Conservation (phyloP, 2,888 invertebrate genomes). For the Emesis furor region DNA sequence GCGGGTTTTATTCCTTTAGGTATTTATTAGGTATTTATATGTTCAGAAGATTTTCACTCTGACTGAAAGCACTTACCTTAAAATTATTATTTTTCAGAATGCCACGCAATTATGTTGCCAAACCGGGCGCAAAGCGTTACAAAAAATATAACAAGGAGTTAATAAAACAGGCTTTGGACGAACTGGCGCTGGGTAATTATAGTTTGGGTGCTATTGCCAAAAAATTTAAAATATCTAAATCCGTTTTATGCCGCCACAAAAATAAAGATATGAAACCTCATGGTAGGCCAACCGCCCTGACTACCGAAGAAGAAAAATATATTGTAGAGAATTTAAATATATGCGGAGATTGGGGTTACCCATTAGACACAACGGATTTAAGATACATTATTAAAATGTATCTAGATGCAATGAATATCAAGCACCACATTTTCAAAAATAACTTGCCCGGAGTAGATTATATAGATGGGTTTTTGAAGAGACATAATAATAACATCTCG, state of each 20-base stretch:
- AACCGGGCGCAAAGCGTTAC: background rate
- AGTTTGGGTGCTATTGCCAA: background rate
- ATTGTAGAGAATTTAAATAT: too few relatives aligned
- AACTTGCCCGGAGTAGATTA: slow-evolving; percentile 59
- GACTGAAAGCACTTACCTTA: too few relatives aligned
- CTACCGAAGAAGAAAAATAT: background rate
- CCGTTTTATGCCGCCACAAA: slow-evolving; percentile 15
- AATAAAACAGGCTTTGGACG: slow-evolving; percentile 6
- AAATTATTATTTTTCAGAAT: background rate
- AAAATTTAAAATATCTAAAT: background rate
- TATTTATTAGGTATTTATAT: too few relatives aligned
- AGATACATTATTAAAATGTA: slow-evolving; percentile 42
- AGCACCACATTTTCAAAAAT: slow-evolving; percentile 41
- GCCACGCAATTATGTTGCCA: background rate
- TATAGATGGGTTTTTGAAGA: slow-evolving; percentile 44
- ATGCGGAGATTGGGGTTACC: slow-evolving; percentile 10
- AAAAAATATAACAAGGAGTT: background rate
- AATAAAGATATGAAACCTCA: slow-evolving; percentile 3
- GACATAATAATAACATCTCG: slow-evolving; percentile 51
- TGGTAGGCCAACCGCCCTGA: slow-evolving; percentile 14
- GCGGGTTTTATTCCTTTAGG: too few relatives aligned
- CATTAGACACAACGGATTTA: slow-evolving; percentile 56
- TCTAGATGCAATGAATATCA: slow-evolving; percentile 37
- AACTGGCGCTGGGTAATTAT: background rate
- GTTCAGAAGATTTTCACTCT: too few relatives aligned